Evolutionary conservation across 2,113 vertebrate genomes (phyloP), one percentile per base, ranked within the genome.

Genomic region (Corapipo altera): DNA sequence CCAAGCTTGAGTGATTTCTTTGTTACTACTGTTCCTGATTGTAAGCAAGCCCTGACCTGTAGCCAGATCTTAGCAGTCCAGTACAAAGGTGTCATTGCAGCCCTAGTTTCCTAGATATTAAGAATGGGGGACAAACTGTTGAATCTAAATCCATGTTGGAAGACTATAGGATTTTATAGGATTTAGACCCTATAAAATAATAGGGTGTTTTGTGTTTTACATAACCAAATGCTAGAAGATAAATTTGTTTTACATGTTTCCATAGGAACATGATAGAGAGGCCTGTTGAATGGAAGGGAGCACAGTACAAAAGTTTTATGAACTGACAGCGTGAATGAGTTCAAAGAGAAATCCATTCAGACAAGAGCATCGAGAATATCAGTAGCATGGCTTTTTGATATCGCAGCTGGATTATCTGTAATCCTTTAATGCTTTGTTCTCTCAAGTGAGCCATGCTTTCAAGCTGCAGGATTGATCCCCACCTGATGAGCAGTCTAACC

Each of bases 281-380:
- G 18, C 33, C 58, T 89, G 5, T 49, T 67, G 73, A 91, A 24
- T 30, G 20, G 49, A 71, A 59, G 32, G 32, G 59, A 80, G 15
- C 24, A 48, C 61, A 69, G 33, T 54, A 51, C 18, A 67, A 35
- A 51, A 70, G 58, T 77, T 88, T 80, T 83, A 23, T 57, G 58
- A 94, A 37, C 13, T 83, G 51, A 37, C 66, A 90, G 58, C 51
- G 21, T 77, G 49, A 93, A 62, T 59, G 88, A 64, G 61, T 91
- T 94, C 73, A 95, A 91, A 96, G 80, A 59, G 41, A 91, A 93
- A 71, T 72, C 59, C 35, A 28, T 88, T 95, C 74, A 80, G 35
- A 28, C 39, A 76, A 32, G 41, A 85, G 8, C 33, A 66, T 75
- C 70, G 94, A 64, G 65, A 79, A 30, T 74, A 83, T 66, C 57